Conservation (phyloP, 2,888 invertebrate species). For the Hyppa rectilinea region DNA sequence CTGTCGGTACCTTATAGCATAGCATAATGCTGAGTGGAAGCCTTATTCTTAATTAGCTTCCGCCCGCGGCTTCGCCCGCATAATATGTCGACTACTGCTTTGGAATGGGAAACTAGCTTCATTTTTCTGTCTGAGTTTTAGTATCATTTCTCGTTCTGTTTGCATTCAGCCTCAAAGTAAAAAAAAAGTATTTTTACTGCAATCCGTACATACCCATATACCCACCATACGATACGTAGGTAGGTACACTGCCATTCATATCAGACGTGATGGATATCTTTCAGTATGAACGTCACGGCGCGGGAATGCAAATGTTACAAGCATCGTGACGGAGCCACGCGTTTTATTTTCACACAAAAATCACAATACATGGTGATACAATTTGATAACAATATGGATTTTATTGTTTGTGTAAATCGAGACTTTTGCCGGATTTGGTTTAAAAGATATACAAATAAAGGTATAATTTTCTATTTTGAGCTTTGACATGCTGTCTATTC, state of each 20-base stretch:
- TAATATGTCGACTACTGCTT: too few species aligned
- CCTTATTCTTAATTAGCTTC: too few species aligned
- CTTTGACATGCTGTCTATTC: too few species aligned
- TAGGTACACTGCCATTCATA: neutral
- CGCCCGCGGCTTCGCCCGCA: too few species aligned
- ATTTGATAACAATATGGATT: neutral
- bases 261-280: conserved; percentile 28
- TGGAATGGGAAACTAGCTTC: too few species aligned
- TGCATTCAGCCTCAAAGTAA: neutral
- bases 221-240: neutral
- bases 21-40: too few species aligned
- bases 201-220: neutral
- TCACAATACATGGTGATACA: conserved; percentile 25
- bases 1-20: too few species aligned
- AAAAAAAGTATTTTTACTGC: neutral
- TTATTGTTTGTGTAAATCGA: neutral
- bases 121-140: too few species aligned
- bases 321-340: conserved; percentile 14
- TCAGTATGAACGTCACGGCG: conserved; percentile 43
- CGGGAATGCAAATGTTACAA: conserved; percentile 43
- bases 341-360: conserved; percentile 38
- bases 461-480: neutral
- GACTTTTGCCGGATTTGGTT: neutral
- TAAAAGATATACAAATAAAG: neutral
- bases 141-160: neutral